Evolutionary conservation across 2,888 invertebrate species (phyloP).

Genomic region (Ichneumoninae sp.): DNA sequence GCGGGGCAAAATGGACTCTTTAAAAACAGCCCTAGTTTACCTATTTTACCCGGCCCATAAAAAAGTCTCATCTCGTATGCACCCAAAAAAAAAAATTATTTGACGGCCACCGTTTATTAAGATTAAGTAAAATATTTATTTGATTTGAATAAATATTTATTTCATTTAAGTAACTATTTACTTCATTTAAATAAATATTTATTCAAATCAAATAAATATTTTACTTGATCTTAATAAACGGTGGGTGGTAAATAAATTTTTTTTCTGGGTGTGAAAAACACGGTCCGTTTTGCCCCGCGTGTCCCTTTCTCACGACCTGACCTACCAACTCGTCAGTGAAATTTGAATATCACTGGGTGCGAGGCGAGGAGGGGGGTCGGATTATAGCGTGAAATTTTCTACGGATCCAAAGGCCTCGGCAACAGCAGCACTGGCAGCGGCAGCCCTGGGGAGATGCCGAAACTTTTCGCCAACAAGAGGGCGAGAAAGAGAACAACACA

Average conservation of each 20-base stretch:
- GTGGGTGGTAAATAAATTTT: too few relatives aligned
- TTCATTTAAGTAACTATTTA: too few relatives aligned
- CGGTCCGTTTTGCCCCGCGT: neutral
- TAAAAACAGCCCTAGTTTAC: neutral
- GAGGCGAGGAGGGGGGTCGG: neutral
- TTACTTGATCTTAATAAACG: too few relatives aligned
- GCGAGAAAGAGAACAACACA: neutral
- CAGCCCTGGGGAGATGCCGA: neutral
- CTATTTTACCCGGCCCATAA: neutral
- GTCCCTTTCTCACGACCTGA: neutral
- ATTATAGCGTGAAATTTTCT: slow-evolving; percentile 27
- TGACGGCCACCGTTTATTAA: too few relatives aligned
- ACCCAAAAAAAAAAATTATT: too few relatives aligned
- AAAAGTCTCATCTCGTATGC: neutral
- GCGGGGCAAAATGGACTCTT: neutral
- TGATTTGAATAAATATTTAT: too few relatives aligned
- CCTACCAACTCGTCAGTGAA: neutral
- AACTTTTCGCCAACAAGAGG: slow-evolving; percentile 20
- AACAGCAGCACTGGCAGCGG: neutral
- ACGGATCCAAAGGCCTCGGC: neutral
- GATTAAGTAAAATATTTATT: too few relatives aligned
- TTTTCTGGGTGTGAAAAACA: too few relatives aligned
- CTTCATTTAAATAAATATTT: too few relatives aligned
- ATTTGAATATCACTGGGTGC: slow-evolving; percentile 32
- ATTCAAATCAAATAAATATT: too few relatives aligned